A percentile compares a stretch with the other conserved stretches of the same genome.
Evolutionary conservation across 2,888 invertebrate genomes (phyloP).

Genomic region (Craniophora ligustri): DNA sequence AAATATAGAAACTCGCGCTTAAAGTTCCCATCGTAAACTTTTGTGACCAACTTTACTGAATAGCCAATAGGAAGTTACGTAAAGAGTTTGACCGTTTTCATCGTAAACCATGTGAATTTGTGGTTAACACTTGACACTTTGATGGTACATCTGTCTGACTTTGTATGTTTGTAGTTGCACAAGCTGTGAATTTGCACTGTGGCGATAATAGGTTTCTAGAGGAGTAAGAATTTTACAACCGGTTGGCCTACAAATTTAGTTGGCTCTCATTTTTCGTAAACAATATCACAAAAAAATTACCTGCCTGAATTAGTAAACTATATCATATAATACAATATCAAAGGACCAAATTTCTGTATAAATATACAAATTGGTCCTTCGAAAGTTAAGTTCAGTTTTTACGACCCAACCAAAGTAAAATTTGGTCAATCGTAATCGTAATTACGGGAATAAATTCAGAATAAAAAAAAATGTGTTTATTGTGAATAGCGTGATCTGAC

Average conservation of each 20-base stretch:
- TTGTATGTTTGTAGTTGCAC: constrained; percentile 31
- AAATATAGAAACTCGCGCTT: background rate
- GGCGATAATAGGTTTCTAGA: constrained; percentile 34
- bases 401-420: background rate
- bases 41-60: constrained; percentile 17
- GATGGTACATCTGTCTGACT: constrained; percentile 40
- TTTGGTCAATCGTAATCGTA: no score
- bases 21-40: constrained; percentile 3
- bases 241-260: background rate
- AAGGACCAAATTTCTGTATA: background rate
- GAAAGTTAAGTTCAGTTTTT: background rate
- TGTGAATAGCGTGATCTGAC: constrained; percentile 14
- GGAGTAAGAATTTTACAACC: background rate
- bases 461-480: no score
- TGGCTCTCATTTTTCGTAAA: no score
- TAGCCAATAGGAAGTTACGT: constrained; percentile 61
- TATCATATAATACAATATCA: background rate
- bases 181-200: constrained; percentile 15
- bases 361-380: background rate
- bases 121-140: constrained; percentile 56
- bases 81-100: constrained; percentile 49
- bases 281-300: no score
- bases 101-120: constrained; percentile 67
- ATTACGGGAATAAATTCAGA: no score
- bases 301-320: no score